Evolutionary conservation across 1,140 invertebrate species (phyloP).

Genomic region (Camponotus pennsylvanicus): DNA sequence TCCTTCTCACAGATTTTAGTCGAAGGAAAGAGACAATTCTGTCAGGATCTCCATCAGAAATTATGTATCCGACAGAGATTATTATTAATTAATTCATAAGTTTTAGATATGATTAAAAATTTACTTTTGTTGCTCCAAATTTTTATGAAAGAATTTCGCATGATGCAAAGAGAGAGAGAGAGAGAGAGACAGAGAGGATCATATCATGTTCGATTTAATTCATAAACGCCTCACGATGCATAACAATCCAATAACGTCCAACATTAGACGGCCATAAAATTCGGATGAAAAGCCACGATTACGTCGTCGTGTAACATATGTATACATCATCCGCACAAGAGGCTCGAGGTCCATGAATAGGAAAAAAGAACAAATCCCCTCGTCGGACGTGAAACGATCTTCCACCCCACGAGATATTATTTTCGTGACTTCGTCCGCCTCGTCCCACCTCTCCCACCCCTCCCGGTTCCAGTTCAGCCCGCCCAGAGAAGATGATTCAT

Average conservation of each 20-base stretch:
- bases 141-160: not conserved
- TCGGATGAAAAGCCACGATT: slow-evolving; percentile 39
- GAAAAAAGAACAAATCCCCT: slow-evolving; percentile 58
- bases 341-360: slow-evolving; percentile 43
- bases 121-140: not conserved
- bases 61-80: not conserved
- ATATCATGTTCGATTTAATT: not conserved
- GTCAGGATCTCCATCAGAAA: not conserved
- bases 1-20: not conserved
- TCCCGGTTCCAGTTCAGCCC: not conserved
- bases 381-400: slow-evolving; percentile 62
- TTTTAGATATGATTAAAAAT: not conserved
- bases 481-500: slow-evolving; percentile 71
- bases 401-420: slow-evolving; percentile 70
- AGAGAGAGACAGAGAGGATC: not conserved
- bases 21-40: not conserved
- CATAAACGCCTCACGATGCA: slow-evolving; percentile 12
- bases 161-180: not conserved
- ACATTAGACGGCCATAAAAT: slow-evolving; percentile 20
- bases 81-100: not conserved
- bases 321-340: slow-evolving; percentile 47
- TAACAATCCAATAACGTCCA: slow-evolving; percentile 29
- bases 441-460: not conserved
- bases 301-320: slow-evolving; percentile 37
- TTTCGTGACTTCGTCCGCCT: slow-evolving; percentile 71